Evolutionary conservation across 1,140 invertebrate species (phyloP).

Genomic region (Harpegnathos saltator): DNA sequence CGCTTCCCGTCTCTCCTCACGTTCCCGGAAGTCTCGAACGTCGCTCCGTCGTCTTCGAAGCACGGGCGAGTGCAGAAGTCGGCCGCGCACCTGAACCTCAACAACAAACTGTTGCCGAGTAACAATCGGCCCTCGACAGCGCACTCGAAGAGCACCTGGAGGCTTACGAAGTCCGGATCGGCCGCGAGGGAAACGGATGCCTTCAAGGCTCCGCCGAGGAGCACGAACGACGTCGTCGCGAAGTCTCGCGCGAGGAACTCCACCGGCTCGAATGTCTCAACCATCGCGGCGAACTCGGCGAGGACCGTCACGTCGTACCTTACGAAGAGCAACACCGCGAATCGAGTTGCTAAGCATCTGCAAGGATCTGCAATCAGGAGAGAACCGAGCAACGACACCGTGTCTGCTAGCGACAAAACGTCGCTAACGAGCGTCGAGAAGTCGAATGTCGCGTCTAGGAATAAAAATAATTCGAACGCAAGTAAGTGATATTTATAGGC

Average conservation of each 20-base stretch:
- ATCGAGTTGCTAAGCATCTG: not conserved
- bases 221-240: not conserved
- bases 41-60: not conserved
- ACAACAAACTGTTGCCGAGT: not conserved
- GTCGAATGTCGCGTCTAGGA: constrained; percentile 1
- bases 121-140: not conserved
- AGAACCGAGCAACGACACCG: not conserved
- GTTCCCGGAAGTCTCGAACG: constrained; percentile 32
- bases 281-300: not conserved
- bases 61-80: constrained; percentile 25
- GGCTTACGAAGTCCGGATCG: not conserved
- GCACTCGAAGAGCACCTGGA: not conserved
- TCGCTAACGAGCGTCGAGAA: not conserved
- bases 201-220: not conserved
- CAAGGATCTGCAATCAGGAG: constrained; percentile 14
- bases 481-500: not conserved
- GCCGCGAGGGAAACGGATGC: not conserved
- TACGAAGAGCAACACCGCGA: not conserved
- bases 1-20: constrained; percentile 49
- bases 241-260: not conserved
- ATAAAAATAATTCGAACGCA: not conserved
- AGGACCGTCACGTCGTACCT: not conserved
- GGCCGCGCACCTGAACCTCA: constrained; percentile 15
- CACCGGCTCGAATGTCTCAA: not conserved
- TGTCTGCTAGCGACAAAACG: not conserved